Base-by-base conservation (phyloP, 2,113 vertebrate species). In the Pedetes capensis region DNA sequence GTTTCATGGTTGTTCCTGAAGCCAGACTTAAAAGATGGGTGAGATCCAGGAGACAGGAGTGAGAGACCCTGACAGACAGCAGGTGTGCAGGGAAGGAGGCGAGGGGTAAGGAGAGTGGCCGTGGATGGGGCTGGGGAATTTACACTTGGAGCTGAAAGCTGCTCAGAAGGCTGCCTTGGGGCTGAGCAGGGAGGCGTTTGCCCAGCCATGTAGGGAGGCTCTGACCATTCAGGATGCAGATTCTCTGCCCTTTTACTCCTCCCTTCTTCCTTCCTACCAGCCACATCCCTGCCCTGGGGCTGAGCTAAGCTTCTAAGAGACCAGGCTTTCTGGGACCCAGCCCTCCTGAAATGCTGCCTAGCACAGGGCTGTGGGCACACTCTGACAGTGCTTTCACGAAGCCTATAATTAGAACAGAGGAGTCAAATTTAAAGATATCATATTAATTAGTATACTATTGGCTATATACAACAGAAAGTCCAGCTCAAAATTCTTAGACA, bases 401-500 rank as follows among this genome's bases (percentile, higher is more conserved):
- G 49, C 71, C 71, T 61, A 16, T 42, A 44, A 49, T 49, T 76
- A 86, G 42, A 75, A 81, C 18, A 47, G 55, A 47, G 47, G 34
- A n/a, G 39, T 64, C n/a, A 47, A 64, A 75, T 85, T 34, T 68
- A 83, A 83, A 90, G 39, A 44, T 66, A 88, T 47, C 72, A 66
- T 34, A 90, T 82, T 34, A 71, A 78, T 78, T 47, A 83, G 49
- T 34, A 68, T 5, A 53, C 25, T 51, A 90, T 72, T 39, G 63
- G 78, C 27, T 79, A 12, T 42, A 75, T 69, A 20, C n/a, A 74
- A 82, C 7, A 53, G 44, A 53, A 68, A 63, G 84, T 64, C 34
- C 53, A 92, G 39, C 59, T 76, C 39, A 29, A 92, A 93, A 95
- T 91, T 53, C 88, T 51, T 88, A 75, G 25, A 53, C 12, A 63